These are phyloP conservation scores for Myrmophylax atrothorax DNA, from an alignment of 2,113 vertebrate genomes.

Conservation along the genomic window DNA sequence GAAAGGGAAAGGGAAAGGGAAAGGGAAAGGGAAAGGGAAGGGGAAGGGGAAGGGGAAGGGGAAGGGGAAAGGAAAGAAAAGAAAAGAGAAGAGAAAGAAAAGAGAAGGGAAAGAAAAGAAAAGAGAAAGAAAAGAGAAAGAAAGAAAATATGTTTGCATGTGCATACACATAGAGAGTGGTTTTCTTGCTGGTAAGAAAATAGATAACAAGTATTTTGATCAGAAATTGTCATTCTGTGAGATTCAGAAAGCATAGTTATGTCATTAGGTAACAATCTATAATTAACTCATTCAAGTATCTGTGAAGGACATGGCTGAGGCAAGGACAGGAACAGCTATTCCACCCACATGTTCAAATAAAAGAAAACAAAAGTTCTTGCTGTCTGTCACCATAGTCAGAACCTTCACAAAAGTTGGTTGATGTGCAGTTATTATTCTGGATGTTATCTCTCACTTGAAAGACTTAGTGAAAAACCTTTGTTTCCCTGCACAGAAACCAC, in stretches of 20 bases:
- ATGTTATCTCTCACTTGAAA: background rate
- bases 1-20: background rate
- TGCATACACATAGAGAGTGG: background rate
- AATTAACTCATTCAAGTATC: constrained; percentile 74
- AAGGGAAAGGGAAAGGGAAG: rapidly evolving
- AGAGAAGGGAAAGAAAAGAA: rapidly evolving
- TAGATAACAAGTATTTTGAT: constrained; percentile 46
- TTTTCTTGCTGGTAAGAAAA: constrained; percentile 27
- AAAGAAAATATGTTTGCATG: too few relatives aligned
- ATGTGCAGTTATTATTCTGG: constrained; percentile 51
- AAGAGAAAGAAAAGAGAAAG: rapidly evolving
- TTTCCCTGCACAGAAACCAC: background rate
- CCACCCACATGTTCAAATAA: constrained; percentile 60
- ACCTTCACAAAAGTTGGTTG: constrained; percentile 38
- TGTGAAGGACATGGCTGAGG: constrained; percentile 58
- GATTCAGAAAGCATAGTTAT: constrained; percentile 63
- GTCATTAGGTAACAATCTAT: constrained; percentile 70
- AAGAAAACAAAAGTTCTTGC: constrained; percentile 62
- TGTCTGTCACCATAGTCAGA: constrained; percentile 63
- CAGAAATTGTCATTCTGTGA: constrained; percentile 62
- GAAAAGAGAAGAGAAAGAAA: rapidly evolving
- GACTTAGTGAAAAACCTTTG: background rate
- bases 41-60: rapidly evolving
- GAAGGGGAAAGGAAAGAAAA: rapidly evolving
- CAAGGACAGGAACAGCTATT: constrained; percentile 47